Conservation (phyloP, 2,888 invertebrate genomes). For the Himalopsyche japonica region DNA sequence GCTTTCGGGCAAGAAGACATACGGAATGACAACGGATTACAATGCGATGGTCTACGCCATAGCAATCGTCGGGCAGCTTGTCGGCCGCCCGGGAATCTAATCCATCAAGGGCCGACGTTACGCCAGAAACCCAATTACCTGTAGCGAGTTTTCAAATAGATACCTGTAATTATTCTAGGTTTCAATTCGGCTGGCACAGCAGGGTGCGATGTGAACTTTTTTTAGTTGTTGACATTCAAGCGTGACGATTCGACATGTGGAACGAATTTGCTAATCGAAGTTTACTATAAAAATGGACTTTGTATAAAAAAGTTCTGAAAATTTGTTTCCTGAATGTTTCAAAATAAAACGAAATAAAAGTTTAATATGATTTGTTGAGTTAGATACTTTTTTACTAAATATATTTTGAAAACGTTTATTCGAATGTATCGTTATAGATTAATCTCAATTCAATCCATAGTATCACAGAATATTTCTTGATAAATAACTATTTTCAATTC, state of each 20-base stretch:
- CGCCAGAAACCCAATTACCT: neutral
- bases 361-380: no score
- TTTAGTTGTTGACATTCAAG: neutral
- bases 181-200: neutral
- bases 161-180: neutral
- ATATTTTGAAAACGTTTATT: no score
- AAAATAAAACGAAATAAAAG: no score
- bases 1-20: neutral
- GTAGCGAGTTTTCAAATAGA: neutral
- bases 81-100: constrained; percentile 3
- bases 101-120: neutral
- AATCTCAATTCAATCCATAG: no score
- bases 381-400: no score
- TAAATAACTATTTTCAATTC: no score
- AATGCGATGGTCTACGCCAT: neutral
- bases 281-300: neutral
- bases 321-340: no score
- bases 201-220: neutral
- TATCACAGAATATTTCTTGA: no score
- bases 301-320: no score
- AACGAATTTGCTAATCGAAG: neutral
- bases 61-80: neutral
- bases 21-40: constrained; percentile 4
- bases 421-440: no score
- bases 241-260: neutral